Evolutionary conservation across 1,140 invertebrate species (phyloP).

Genomic region (Tribolium castaneum): DNA sequence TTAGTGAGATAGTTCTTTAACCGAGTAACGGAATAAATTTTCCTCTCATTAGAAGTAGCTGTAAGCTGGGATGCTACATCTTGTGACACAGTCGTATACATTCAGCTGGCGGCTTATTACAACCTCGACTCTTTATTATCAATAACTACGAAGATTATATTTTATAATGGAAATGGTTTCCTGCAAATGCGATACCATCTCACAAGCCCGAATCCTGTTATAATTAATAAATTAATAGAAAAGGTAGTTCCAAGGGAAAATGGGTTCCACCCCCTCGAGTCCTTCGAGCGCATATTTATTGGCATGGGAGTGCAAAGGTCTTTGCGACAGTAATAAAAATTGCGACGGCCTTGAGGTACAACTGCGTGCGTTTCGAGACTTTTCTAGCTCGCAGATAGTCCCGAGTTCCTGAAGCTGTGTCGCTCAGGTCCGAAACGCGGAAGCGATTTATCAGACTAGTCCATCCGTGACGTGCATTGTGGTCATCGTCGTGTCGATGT

Average conservation of each 20-base stretch:
- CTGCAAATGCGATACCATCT: background rate
- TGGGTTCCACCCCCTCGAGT: background rate
- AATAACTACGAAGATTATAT: background rate
- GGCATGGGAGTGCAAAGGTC: background rate
- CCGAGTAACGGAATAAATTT: slow-evolving; percentile 1
- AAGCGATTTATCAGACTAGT: background rate
- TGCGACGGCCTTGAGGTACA: background rate
- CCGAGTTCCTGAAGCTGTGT: background rate
- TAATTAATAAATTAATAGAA: background rate
- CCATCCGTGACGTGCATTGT: background rate
- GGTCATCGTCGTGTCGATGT: background rate
- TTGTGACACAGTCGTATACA: background rate
- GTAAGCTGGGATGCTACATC: background rate
- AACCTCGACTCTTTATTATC: background rate
- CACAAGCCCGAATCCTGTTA: background rate
- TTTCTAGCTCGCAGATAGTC: no score
- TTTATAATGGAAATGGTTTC: background rate
- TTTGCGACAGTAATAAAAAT: background rate
- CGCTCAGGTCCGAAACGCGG: background rate
- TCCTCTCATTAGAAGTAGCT: slow-evolving; percentile 1
- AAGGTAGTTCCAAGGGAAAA: background rate
- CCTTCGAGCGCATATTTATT: background rate
- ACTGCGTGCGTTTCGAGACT: background rate
- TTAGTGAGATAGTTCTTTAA: slow-evolving; percentile 7
- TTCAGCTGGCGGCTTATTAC: background rate